These are phyloP conservation scores for Potorous gilbertii DNA, from an alignment of 2,797 vertebrate genomes.

Conservation along the genomic window DNA sequence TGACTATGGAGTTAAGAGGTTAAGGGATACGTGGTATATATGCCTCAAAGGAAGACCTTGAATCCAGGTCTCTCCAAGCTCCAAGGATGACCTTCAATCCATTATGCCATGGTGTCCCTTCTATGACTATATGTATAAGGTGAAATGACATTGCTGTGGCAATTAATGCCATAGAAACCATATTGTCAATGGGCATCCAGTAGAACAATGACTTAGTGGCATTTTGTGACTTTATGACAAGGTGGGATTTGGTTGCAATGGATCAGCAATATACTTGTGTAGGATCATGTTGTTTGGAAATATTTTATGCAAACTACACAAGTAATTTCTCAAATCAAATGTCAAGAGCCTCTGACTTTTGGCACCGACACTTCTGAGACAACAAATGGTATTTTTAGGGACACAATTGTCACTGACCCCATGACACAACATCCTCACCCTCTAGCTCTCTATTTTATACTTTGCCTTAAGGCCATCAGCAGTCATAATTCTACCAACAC, in stretches of 20 bases:
- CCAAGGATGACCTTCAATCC: background rate
- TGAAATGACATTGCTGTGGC: background rate
- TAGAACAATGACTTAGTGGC: background rate
- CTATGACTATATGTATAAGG: background rate
- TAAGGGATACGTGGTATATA: background rate
- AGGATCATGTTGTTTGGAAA: background rate
- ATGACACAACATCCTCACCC: background rate
- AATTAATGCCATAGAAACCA: background rate
- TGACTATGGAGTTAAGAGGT: background rate
- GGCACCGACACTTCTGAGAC: background rate
- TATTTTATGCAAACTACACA: background rate
- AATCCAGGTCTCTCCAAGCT: background rate
- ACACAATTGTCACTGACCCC: background rate
- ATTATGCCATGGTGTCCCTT: background rate
- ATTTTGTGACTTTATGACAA: background rate
- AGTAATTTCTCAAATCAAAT: background rate
- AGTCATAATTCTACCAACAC: background rate
- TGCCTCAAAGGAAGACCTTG: background rate
- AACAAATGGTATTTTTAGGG: background rate
- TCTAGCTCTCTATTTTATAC: background rate
- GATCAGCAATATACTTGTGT: background rate
- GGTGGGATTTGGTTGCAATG: background rate
- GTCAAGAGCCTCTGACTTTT: background rate
- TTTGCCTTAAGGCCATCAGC: background rate
- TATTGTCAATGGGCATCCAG: background rate